Conservation (phyloP, 2,113 vertebrate species). For the Genyomyrus donnyi region DNA sequence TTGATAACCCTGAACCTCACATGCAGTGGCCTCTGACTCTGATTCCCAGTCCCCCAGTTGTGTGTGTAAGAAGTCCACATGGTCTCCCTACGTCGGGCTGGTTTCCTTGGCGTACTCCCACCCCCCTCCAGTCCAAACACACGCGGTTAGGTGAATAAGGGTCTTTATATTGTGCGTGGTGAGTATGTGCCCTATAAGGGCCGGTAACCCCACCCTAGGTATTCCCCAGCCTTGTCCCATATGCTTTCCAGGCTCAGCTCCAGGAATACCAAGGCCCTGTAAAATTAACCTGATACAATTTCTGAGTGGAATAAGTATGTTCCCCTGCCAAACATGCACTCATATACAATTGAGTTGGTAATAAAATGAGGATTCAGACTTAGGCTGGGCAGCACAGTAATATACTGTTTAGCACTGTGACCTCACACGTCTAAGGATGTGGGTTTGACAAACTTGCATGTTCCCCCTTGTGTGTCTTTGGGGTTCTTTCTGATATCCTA, state of each 20-base stretch:
- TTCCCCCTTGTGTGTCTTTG: background rate
- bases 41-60: background rate
- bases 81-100: background rate
- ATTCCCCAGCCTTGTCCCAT: background rate
- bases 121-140: background rate
- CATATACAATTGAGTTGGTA: background rate
- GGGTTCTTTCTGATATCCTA: background rate
- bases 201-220: background rate
- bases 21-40: too few relatives aligned
- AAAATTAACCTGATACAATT: background rate
- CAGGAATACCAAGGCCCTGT: background rate
- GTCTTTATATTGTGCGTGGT: background rate
- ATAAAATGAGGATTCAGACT: background rate
- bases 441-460: background rate
- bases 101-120: background rate
- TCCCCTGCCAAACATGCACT: background rate
- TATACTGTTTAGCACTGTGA: background rate
- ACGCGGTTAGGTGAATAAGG: background rate
- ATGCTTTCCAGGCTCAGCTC: background rate
- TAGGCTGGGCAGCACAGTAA: background rate
- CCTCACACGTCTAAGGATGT: background rate
- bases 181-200: background rate
- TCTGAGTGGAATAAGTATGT: background rate
- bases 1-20: background rate
- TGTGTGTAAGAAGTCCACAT: background rate